Evolutionary conservation across 1,140 invertebrate genomes (phyloP).

Genomic region (Proales similis): DNA sequence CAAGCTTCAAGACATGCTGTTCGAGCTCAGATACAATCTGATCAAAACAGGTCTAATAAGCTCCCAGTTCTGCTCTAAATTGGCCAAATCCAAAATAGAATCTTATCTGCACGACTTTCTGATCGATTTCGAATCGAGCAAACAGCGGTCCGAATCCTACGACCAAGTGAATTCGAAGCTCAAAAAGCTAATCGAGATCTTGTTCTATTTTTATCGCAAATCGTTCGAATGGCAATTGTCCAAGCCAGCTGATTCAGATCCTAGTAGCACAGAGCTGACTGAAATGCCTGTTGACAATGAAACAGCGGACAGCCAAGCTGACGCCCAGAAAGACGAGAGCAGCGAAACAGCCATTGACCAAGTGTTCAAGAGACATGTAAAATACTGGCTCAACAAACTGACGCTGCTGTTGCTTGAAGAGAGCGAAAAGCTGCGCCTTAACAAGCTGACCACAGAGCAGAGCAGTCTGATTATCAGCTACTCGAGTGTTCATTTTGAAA

Average conservation of each 20-base stretch:
- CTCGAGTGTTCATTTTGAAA: constrained; percentile 30
- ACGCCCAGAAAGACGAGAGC: not conserved
- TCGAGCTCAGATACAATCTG: constrained; percentile 31
- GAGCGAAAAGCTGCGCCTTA: not conserved
- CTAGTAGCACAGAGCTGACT: no score
- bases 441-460: not conserved
- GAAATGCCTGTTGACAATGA: constrained; percentile 14
- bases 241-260: not conserved
- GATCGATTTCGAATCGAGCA: constrained; percentile 3
- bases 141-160: constrained; percentile 12
- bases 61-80: constrained; percentile 35
- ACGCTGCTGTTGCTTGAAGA: not conserved
- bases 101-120: constrained; percentile 33
- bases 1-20: constrained; percentile 26
- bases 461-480: not conserved
- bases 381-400: constrained; percentile 8
- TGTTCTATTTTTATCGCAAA: constrained; percentile 35
- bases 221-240: not conserved
- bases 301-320: not conserved
- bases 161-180: constrained; percentile 8
- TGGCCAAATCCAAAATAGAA: constrained; percentile 22
- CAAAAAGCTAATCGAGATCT: constrained; percentile 32
- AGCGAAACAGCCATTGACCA: constrained; percentile 4
- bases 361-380: constrained; percentile 1
- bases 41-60: constrained; percentile 36